Conservation (phyloP, 2,888 invertebrate genomes). For the Hylaea fasciaria region DNA sequence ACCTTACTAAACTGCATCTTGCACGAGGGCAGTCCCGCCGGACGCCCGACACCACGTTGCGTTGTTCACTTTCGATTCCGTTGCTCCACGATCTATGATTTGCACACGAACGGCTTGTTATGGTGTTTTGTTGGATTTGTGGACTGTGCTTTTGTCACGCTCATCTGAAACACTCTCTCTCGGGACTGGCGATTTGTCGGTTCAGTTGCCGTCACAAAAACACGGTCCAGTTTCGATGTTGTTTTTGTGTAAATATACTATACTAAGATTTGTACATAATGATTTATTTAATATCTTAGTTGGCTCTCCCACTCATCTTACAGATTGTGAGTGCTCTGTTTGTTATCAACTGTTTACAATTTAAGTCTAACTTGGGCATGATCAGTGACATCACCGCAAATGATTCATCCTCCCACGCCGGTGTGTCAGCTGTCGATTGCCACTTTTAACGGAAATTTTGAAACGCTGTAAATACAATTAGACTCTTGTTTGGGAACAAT, state of each 20-base stretch:
- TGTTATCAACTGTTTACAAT: constrained; percentile 50
- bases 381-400: constrained; percentile 56
- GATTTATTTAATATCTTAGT: constrained; percentile 33
- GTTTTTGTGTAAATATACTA: constrained; percentile 56
- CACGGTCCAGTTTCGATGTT: constrained; percentile 55
- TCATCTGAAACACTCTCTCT: constrained; percentile 43
- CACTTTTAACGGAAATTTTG: constrained; percentile 49
- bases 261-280: constrained; percentile 42
- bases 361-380: constrained; percentile 49
- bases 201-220: constrained; percentile 57
- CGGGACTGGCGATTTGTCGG: constrained; percentile 44
- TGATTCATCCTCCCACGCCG: constrained; percentile 62
- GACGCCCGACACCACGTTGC: constrained; percentile 45
- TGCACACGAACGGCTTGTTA: constrained; percentile 78
- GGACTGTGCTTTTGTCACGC: constrained; percentile 66
- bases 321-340: constrained; percentile 29
- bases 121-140: constrained; percentile 60
- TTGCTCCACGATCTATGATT: constrained; percentile 78
- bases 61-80: constrained; percentile 63
- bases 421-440: constrained; percentile 35
- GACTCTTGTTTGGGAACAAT: constrained; percentile 48
- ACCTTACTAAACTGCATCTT: constrained; percentile 52
- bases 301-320: constrained; percentile 40
- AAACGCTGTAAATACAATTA: constrained; percentile 47
- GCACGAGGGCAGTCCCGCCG: constrained; percentile 53